These are phyloP conservation scores for Hippocampus comes DNA, from an alignment of 2,113 vertebrate genomes.

Conservation along the genomic window DNA sequence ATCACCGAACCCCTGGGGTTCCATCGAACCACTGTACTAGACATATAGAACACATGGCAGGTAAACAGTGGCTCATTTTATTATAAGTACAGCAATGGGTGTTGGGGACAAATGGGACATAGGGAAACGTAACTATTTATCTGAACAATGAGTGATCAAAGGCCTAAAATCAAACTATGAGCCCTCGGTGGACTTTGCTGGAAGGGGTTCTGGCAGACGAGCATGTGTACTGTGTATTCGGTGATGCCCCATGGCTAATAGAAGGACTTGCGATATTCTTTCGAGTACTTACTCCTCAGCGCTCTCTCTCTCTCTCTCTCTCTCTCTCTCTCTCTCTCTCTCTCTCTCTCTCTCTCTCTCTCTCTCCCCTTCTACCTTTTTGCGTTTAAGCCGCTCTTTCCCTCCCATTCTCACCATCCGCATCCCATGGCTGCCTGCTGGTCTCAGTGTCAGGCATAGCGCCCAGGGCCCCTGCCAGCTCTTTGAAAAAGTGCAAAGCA, in stretches of 20 bases:
- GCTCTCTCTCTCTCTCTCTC: slow-evolving; percentile 14
- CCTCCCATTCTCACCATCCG: slow-evolving; percentile 18
- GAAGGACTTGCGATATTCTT: slow-evolving; percentile 30
- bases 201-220: slow-evolving; percentile 32
- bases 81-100: slow-evolving; percentile 24
- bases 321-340: slow-evolving; percentile 19
- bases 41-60: neutral
- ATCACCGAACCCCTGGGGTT: too few relatives aligned
- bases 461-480: slow-evolving; percentile 47
- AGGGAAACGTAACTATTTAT: slow-evolving; percentile 16
- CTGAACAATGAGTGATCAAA: slow-evolving; percentile 40
- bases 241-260: slow-evolving; percentile 40
- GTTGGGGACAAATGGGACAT: slow-evolving; percentile 24
- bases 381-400: slow-evolving; percentile 11
- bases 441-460: slow-evolving; percentile 49
- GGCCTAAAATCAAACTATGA: slow-evolving; percentile 62
- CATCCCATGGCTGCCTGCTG: slow-evolving; percentile 36
- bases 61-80: slow-evolving; percentile 21
- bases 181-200: slow-evolving; percentile 46
- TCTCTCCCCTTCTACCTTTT: slow-evolving; percentile 6
- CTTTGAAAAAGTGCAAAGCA: slow-evolving; percentile 67
- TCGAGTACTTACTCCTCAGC: slow-evolving; percentile 15
- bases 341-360: slow-evolving; percentile 10
- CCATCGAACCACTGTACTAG: too few relatives aligned
- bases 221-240: slow-evolving; percentile 23